These are phyloP conservation scores for Tachysurus vachellii DNA, from an alignment of 2,113 vertebrate species.

Conservation along the genomic window DNA sequence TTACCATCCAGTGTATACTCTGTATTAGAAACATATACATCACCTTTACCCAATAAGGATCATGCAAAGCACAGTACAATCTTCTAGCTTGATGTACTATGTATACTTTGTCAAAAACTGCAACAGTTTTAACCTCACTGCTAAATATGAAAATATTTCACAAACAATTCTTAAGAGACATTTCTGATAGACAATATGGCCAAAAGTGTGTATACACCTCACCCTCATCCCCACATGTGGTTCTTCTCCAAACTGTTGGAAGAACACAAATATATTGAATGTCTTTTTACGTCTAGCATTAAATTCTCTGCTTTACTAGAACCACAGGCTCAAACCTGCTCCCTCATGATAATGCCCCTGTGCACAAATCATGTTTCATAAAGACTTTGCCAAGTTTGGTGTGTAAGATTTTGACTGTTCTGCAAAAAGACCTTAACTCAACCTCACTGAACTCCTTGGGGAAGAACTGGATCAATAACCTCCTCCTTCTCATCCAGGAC, in stretches of 20 bases:
- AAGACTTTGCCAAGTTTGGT: background rate
- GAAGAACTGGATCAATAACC: background rate
- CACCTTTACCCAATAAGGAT: background rate
- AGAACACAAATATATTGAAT: background rate
- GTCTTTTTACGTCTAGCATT: background rate
- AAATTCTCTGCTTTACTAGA: background rate
- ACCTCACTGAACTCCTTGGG: background rate
- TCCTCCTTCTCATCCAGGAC: too few relatives aligned
- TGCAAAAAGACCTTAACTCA: background rate
- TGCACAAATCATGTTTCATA: background rate
- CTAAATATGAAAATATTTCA: background rate
- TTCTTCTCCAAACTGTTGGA: background rate
- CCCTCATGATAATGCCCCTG: background rate
- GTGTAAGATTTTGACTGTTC: background rate
- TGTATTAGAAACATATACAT: background rate
- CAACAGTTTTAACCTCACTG: background rate
- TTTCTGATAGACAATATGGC: background rate
- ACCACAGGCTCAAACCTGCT: background rate
- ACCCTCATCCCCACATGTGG: background rate
- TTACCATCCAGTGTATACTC: background rate
- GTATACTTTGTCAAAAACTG: background rate
- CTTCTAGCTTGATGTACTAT: background rate
- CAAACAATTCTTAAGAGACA: too few relatives aligned
- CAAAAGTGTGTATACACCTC: background rate
- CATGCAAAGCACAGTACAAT: background rate